These are phyloP conservation scores for Drosophila bocqueti DNA, from an alignment of 1,140 invertebrate species.

Conservation along the genomic window DNA sequence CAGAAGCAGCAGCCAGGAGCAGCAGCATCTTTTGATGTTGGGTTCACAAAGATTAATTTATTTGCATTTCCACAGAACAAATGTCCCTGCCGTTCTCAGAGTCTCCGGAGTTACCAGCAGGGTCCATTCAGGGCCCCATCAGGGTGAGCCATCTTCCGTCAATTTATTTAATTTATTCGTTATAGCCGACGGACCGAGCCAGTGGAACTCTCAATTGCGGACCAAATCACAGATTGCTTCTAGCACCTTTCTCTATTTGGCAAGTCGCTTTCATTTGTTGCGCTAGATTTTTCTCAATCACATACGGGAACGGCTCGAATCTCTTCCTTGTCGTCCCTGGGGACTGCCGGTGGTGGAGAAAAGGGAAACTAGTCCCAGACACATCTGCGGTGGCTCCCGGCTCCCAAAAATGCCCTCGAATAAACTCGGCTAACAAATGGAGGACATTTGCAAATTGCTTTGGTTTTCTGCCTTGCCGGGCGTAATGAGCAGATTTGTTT, in stretches of 20 bases:
- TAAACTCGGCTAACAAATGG: constrained; percentile 65
- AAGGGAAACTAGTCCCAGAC: constrained; percentile 71
- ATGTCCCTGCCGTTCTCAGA: constrained; percentile 16
- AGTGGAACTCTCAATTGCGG: constrained; percentile 57
- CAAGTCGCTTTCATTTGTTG: constrained; percentile 73
- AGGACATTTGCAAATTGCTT: constrained; percentile 80
- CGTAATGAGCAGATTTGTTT: constrained; percentile 81
- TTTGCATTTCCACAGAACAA: constrained; percentile 52
- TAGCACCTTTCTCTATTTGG: constrained; percentile 63
- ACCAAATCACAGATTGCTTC: constrained; percentile 36
- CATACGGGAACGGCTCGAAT: constrained; percentile 37
- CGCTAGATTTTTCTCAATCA: constrained; percentile 83
- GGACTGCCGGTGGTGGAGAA: neutral
- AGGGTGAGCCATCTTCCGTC: constrained; percentile 50
- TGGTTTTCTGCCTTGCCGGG: constrained; percentile 54
- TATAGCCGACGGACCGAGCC: constrained; percentile 50
- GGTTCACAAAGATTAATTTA: constrained; percentile 67
- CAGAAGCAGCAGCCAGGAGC: constrained; percentile 16
- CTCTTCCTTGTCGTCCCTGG: constrained; percentile 6
- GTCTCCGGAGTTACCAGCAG: constrained; percentile 23
- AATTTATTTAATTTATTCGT: constrained; percentile 61
- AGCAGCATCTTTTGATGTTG: constrained; percentile 58
- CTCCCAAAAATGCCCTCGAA: constrained; percentile 40
- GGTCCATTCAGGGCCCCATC: constrained; percentile 39
- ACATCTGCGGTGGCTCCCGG: constrained; percentile 32